Percentiles rank a stretch among this genome's conserved stretches.
phyloP scores from a whole-genome alignment of 2,113 vertebrate genomes.

The Piprites chloris region DNA sequence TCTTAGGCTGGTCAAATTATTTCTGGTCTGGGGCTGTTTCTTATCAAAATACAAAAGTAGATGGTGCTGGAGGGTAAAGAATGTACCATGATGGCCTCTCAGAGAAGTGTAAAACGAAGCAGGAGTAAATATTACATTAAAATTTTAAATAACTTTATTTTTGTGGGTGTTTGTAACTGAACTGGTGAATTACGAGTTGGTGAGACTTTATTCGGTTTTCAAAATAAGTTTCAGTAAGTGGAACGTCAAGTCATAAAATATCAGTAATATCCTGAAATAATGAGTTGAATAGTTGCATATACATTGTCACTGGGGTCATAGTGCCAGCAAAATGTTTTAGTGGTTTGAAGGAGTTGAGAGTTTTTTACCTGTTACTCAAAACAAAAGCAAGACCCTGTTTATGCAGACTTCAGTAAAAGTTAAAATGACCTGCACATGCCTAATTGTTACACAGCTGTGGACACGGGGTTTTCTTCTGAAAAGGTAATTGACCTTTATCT shows the following conservation, averaged over 20 bases:
- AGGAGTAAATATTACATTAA: neutral
- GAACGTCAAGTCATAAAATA: neutral
- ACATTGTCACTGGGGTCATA: neutral
- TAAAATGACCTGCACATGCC: neutral
- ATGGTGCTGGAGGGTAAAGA: neutral
- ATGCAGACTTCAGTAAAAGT: neutral
- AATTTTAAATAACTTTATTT: neutral
- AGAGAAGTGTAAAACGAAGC: neutral
- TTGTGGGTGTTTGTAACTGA: neutral
- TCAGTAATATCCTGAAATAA: neutral
- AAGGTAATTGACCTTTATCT: neutral
- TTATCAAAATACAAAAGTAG: neutral
- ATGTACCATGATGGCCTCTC: neutral
- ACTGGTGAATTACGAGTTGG: neutral
- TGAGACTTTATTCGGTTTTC: neutral
- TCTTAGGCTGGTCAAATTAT: neutral
- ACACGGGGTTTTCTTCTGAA: accelerated
- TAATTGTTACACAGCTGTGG: neutral
- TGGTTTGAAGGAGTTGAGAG: neutral
- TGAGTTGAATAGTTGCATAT: neutral
- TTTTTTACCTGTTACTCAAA: neutral
- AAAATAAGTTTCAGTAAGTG: neutral
- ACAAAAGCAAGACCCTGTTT: neutral
- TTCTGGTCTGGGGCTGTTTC: neutral
- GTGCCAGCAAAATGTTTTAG: neutral